Base-by-base conservation (phyloP, 2,113 vertebrate species). In the Collichthys lucidus region DNA sequence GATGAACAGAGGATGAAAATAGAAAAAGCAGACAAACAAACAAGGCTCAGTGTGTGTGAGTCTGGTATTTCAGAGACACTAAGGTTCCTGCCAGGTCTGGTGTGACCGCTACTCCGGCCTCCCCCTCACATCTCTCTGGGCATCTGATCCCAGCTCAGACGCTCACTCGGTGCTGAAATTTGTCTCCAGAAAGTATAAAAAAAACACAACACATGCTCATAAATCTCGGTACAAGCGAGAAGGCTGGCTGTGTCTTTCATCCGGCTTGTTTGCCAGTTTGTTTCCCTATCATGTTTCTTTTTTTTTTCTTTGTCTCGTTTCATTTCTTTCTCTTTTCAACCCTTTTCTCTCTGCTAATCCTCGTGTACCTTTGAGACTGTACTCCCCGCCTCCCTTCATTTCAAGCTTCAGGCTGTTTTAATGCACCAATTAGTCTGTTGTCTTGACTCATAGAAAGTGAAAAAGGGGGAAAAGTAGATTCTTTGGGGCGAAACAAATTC, bases 341-440 rank as follows among this genome's bases (percentile, higher is more conserved):
- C 42, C 24, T 76, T 65, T 84, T 74, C 66, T 88, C 63, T 40
- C 52, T 47, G 20, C 61, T 79, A 82, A 82, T 84, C 72, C 66
- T 57, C 3, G 2, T 55, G 66, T 20, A 84, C 79, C 42, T 86
- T 77, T 46, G 83, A 88, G 86, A 86, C 71, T 59, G 44, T 53
- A 12, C 64, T 82, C 77, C 68, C 59, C 20, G 69, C 69, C 66
- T 80, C 47, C 47, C 82, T 78, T 83, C 57, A 83, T 86, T 88
- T 81, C 61, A 80, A 60, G 73, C 83, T 86, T 78, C 76, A 82
- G 77, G 82, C 79, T 83, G 67, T 77, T 82, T 87, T 89, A 85
- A 85, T 88, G 82, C 83, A 83, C 65, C 83, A 90, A 93, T 91
- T 84, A 89, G 77, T 74, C 80, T 85, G 64, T 88, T 88, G 75